Evolutionary conservation across 2,888 invertebrate genomes (phyloP).

Genomic region (Allolobophora icterica): DNA sequence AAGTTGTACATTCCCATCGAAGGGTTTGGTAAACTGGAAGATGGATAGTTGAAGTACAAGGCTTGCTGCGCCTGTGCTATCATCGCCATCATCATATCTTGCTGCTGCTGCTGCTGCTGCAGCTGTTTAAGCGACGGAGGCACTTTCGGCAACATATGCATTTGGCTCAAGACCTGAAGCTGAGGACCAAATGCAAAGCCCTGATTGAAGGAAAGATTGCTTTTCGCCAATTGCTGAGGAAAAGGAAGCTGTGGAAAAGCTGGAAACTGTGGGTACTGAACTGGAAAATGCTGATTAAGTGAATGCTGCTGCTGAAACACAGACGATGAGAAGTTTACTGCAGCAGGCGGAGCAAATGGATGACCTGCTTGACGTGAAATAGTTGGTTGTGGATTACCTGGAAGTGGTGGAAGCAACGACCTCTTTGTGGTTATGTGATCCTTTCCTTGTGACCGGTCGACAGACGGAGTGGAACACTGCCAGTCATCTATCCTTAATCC

Average conservation of each 20-base stretch:
- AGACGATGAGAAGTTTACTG: not conserved
- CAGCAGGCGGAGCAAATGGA: not conserved
- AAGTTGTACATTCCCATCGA: not conserved
- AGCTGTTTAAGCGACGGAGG: not conserved
- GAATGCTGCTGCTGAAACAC: not conserved
- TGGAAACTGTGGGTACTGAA: not conserved
- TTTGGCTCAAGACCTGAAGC: not conserved
- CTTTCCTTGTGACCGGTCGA: not conserved
- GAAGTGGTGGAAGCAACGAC: not conserved
- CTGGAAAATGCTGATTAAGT: not conserved
- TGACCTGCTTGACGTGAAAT: not conserved
- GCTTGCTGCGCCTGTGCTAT: not conserved
- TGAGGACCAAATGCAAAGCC: not conserved
- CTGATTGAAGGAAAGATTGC: constrained; percentile 1
- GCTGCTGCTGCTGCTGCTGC: not conserved
- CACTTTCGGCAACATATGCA: not conserved
- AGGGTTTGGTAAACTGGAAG: not conserved
- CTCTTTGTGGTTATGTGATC: not conserved
- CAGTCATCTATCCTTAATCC: not conserved
- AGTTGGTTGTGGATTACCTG: not conserved
- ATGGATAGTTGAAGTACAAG: not conserved
- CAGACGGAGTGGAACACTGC: not conserved
- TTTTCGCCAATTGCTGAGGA: not conserved
- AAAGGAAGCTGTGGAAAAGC: not conserved
- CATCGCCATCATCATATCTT: not conserved